phyloP scores from a whole-genome alignment of 2,888 invertebrate species.

The Helleia helle region DNA sequence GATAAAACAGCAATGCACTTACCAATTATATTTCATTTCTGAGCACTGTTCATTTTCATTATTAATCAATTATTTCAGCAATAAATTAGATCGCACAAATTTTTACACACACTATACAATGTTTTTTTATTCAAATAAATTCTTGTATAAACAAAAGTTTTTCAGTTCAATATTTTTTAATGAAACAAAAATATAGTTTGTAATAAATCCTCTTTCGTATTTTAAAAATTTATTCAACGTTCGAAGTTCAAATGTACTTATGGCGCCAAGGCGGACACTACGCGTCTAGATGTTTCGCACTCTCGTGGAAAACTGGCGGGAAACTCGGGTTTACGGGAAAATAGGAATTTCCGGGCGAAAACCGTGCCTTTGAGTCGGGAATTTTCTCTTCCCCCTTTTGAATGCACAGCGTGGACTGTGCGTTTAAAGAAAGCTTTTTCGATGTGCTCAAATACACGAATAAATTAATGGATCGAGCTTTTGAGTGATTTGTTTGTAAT shows the following conservation, averaged over 20 bases:
- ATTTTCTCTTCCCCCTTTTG: neutral
- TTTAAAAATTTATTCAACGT: neutral
- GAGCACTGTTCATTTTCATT: too few relatives aligned
- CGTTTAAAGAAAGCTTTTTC: neutral
- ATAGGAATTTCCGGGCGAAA: constrained; percentile 6
- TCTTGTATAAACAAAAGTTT: too few relatives aligned
- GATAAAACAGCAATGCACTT: too few relatives aligned
- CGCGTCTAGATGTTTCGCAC: constrained; percentile 32
- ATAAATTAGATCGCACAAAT: too few relatives aligned
- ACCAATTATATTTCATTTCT: too few relatives aligned
- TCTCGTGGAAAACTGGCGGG: constrained; percentile 41
- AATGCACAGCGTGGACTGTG: neutral
- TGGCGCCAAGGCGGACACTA: neutral
- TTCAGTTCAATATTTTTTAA: too few relatives aligned
- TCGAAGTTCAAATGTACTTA: neutral
- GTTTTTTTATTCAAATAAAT: too few relatives aligned
- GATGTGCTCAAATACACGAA: neutral
- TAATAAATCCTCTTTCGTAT: neutral
- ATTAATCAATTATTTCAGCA: too few relatives aligned
- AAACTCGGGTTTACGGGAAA: constrained; percentile 28
- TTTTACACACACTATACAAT: too few relatives aligned
- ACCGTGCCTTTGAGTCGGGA: neutral
- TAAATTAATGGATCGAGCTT: neutral
- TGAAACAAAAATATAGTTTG: neutral
- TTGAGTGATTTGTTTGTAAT: neutral